These are phyloP conservation scores for Suricata suricatta DNA, from an alignment of 2,113 vertebrate species.

Conservation along the genomic window DNA sequence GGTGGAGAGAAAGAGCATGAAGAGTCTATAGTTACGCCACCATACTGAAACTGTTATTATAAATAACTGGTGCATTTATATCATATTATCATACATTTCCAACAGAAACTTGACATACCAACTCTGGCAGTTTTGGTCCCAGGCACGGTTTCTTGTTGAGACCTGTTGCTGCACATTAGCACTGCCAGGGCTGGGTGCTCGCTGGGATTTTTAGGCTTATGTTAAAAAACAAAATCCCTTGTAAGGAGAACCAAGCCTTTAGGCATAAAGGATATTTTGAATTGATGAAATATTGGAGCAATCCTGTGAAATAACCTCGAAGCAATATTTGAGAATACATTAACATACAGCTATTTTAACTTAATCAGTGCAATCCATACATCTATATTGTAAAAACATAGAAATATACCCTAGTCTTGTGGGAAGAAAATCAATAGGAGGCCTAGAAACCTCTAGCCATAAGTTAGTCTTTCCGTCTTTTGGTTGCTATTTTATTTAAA, in stretches of 20 bases:
- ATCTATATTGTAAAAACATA: not conserved
- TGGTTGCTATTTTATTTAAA: slow-evolving; percentile 19
- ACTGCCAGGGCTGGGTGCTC: not conserved
- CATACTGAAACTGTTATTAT: slow-evolving; percentile 35
- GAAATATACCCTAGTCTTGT: not conserved
- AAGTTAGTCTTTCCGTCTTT: not conserved
- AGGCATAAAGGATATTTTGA: not conserved
- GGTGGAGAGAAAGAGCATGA: not conserved
- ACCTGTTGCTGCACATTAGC: not conserved
- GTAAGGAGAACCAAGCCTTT: not conserved
- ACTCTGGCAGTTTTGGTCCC: not conserved
- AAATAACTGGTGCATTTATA: slow-evolving; percentile 50
- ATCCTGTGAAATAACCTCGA: not conserved
- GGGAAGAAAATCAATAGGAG: not conserved
- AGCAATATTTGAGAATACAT: not conserved
- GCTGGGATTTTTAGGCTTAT: not conserved
- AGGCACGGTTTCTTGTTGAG: slow-evolving; percentile 10
- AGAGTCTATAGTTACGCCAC: slow-evolving; percentile 9
- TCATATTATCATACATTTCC: slow-evolving; percentile 11
- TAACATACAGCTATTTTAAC: not conserved
- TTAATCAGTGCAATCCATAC: not conserved
- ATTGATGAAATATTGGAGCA: slow-evolving; percentile 39
- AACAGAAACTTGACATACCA: slow-evolving; percentile 48
- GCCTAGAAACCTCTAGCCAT: not conserved
- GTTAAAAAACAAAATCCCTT: slow-evolving; percentile 24